These are phyloP conservation scores for Drosophila sechellia DNA, from an alignment of 1,140 invertebrate genomes.

Conservation along the genomic window DNA sequence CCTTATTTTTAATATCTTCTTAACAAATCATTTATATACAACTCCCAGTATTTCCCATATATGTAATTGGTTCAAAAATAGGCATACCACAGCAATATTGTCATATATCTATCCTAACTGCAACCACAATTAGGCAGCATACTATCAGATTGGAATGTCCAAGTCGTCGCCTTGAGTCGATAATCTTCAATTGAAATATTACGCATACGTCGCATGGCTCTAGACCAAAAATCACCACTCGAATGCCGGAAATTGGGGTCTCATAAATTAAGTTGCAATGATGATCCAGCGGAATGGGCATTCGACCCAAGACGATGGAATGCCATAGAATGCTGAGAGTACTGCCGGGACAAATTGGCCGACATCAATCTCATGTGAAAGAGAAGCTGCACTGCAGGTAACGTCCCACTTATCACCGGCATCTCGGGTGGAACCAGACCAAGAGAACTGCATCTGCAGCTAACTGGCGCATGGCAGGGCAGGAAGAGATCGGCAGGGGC, in stretches of 20 bases:
- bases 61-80: background rate
- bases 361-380: conserved; percentile 72
- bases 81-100: background rate
- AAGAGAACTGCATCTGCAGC: conserved; percentile 41
- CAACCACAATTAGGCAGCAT: conserved; percentile 15
- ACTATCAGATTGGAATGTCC: conserved; percentile 25
- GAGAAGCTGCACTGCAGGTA: conserved; percentile 62
- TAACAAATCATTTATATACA: no score
- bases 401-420: conserved; percentile 56
- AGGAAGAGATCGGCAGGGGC: conserved; percentile 7
- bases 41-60: no score
- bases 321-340: conserved; percentile 64
- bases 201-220: conserved; percentile 50
- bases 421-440: conserved; percentile 13
- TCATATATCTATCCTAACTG: no score
- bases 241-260: conserved; percentile 18
- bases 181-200: conserved; percentile 43
- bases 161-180: conserved; percentile 17
- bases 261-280: conserved; percentile 64
- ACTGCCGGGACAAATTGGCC: conserved; percentile 72
- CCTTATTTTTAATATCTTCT: no score
- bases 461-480: conserved; percentile 53
- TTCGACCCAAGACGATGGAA: conserved; percentile 65
- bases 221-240: conserved; percentile 28
- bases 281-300: conserved; percentile 46